phyloP scores from a whole-genome alignment of 1,140 invertebrate species.

The Ceratitis capitata region DNA sequence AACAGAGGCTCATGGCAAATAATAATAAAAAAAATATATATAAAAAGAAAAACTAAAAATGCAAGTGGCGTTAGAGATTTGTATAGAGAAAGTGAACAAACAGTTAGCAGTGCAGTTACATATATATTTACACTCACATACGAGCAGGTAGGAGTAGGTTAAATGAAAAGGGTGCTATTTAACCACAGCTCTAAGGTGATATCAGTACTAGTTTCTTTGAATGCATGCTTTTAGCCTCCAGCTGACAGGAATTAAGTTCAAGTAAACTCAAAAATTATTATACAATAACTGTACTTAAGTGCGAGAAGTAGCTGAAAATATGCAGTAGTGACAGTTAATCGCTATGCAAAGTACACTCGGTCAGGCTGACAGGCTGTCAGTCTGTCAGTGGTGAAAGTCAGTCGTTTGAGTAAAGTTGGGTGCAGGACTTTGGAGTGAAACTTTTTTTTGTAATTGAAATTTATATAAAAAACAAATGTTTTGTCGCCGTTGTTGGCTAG shows the following conservation, averaged over 20 bases:
- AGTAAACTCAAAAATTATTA: too few relatives aligned
- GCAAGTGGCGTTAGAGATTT: not conserved
- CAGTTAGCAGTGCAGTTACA: not conserved
- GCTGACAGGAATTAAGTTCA: too few relatives aligned
- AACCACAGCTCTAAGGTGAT: too few relatives aligned
- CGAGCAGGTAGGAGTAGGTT: too few relatives aligned
- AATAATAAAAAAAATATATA: not conserved
- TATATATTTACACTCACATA: too few relatives aligned
- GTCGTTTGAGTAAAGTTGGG: not conserved
- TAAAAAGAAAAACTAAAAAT: too few relatives aligned
- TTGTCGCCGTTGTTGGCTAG: slow-evolving; percentile 63
- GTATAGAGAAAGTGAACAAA: not conserved
- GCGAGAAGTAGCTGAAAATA: too few relatives aligned
- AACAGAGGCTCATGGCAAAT: not conserved
- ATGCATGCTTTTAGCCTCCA: not conserved
- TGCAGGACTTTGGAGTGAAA: too few relatives aligned
- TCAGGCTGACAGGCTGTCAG: not conserved
- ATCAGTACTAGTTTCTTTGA: not conserved
- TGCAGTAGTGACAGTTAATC: too few relatives aligned
- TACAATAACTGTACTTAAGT: too few relatives aligned
- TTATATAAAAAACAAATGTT: slow-evolving; percentile 51
- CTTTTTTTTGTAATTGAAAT: not conserved
- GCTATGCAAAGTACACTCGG: too few relatives aligned
- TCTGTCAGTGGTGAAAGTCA: not conserved
- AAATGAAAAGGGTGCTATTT: not conserved